Percentiles rank a stretch among this genome's conserved stretches.
Evolutionary conservation across 1,140 invertebrate genomes (phyloP).

Genomic region (Formica exsecta): DNA sequence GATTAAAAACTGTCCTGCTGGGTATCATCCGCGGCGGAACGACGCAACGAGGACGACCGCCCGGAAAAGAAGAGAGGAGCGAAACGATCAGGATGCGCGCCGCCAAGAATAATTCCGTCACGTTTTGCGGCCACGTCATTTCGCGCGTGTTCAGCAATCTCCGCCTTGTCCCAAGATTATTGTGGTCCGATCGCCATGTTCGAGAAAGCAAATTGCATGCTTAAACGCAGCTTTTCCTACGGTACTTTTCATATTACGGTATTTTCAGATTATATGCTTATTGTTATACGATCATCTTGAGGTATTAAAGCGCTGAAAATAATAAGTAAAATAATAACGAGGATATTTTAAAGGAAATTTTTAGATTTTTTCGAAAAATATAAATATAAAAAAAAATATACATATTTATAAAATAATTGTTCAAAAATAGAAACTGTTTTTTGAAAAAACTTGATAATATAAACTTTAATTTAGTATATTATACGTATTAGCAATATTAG

Average conservation of each 20-base stretch:
- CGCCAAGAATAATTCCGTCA: constrained; percentile 58
- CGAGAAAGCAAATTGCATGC: too few species aligned
- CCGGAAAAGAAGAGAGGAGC: constrained; percentile 21
- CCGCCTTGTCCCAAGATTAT: not conserved
- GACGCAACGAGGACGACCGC: constrained; percentile 43
- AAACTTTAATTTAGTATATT: too few species aligned
- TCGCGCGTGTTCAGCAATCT: constrained; percentile 11
- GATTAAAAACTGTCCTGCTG: constrained; percentile 87
- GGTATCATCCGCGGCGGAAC: constrained; percentile 79
- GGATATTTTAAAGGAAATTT: too few species aligned
- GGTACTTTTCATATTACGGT: not conserved
- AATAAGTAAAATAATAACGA: too few species aligned
- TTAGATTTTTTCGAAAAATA: too few species aligned
- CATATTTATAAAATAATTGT: too few species aligned
- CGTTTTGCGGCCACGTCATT: constrained; percentile 46
- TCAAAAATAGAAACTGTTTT: too few species aligned
- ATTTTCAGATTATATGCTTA: too few species aligned
- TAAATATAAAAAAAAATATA: too few species aligned
- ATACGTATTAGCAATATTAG: not conserved
- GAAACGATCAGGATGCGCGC: constrained; percentile 34
- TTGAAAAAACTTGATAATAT: too few species aligned
- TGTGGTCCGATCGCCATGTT: not conserved
- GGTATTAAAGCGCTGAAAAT: not conserved
- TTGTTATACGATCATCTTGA: not conserved
- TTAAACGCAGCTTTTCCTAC: not conserved